Base-by-base conservation (phyloP, 1,140 invertebrate genomes). In the Heterodera schachtii region DNA sequence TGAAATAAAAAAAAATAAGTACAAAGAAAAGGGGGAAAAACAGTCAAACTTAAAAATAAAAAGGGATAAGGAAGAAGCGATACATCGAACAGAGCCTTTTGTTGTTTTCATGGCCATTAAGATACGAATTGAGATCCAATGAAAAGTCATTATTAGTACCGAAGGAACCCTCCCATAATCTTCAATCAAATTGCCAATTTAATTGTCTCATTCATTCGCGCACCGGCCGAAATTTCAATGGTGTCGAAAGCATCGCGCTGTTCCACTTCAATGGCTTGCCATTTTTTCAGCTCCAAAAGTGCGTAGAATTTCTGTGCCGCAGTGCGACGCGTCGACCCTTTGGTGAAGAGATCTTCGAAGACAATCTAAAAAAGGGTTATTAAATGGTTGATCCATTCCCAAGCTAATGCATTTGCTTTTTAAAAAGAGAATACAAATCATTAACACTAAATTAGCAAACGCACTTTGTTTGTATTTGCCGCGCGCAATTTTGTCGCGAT, bases 241-340 rank as follows among this genome's bases (percentile, higher is more conserved):
- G 79, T 31, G 13, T 82, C 86, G 64, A 66, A 87, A 3, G 86
- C 78, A 44, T 87, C 86, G 4, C 64, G 8, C 70, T 87, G 86
- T 11, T 85, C 84, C 44, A 87, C 81, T n/a, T 85, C 81, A 21
- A 92, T 87, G 47, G 90, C 90, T 80, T 91, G 90, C 76, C 90
- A 88, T 81, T 92, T 92, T 79, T 91, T 90, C 43, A 92, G 87
- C 67, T 92, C 91, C 49, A 92, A 84, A 11, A 92, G 81, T 11
- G 91, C 91, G 84, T 92, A 92, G 83, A 92, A 92, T 75, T 91
- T 91, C 66, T 91, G 91, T n/a, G 91, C 91, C n/a, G 90, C 91
- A 79, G 91, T 91, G 83, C 92, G 91, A 47, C 91, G 87, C 9
- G 85, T 87, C 19, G 85, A 82, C 13, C 81, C 78, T 57, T 85